Conservation (phyloP, 2,113 vertebrate species). For the Notechis scutatus region DNA sequence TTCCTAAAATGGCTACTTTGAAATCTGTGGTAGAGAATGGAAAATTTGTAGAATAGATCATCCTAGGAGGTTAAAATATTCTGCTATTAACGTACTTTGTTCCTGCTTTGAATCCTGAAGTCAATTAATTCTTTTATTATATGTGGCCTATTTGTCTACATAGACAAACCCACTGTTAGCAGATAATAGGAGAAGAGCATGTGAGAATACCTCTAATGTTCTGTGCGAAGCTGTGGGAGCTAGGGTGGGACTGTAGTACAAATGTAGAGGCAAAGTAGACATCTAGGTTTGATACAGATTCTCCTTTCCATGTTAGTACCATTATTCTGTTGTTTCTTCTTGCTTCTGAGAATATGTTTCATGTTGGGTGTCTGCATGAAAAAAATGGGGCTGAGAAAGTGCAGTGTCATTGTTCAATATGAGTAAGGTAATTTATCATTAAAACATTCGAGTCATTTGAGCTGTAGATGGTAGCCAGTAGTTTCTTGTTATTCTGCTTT, state of each 20-base stretch:
- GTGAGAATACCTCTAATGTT: background rate
- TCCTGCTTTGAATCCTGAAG: background rate
- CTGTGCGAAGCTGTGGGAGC: background rate
- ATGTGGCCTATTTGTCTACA: background rate
- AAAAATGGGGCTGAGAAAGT: background rate
- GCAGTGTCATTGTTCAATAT: background rate
- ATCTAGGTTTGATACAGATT: background rate
- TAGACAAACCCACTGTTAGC: background rate
- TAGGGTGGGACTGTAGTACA: background rate
- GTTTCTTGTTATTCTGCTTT: background rate
- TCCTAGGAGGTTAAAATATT: background rate
- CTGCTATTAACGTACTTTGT: background rate
- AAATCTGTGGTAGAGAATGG: background rate
- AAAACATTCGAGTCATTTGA: background rate
- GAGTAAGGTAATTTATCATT: background rate
- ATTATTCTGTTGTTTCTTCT: background rate
- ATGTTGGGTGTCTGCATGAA: background rate
- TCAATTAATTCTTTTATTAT: background rate
- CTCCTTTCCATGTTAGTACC: background rate
- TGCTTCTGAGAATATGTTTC: background rate
- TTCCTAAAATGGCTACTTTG: background rate
- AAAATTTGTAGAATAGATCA: background rate
- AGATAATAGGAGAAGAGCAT: background rate
- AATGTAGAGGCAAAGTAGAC: background rate
- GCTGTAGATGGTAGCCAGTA: background rate